phyloP scores from a whole-genome alignment of 2,113 vertebrate species.

The Pithys albifrons region DNA sequence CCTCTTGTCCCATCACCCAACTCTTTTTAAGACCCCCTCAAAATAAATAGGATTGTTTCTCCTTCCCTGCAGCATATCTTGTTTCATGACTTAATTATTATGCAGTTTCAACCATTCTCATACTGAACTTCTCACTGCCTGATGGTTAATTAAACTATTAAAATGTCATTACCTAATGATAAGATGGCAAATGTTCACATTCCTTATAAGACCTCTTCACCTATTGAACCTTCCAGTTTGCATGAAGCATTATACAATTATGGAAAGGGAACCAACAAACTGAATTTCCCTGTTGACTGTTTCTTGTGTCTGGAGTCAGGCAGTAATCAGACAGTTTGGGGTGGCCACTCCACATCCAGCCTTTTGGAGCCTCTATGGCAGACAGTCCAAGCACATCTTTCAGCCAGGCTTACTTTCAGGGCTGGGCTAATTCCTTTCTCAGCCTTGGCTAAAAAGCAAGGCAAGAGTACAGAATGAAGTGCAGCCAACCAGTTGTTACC shows the following conservation, averaged over 20 bases:
- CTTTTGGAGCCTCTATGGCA: background rate
- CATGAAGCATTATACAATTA: background rate
- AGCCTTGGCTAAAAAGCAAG: background rate
- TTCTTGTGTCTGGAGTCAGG: background rate
- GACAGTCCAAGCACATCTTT: background rate
- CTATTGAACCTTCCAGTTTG: constrained; percentile 10
- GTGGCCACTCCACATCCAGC: background rate
- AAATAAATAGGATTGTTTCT: constrained; percentile 3
- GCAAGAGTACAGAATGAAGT: background rate
- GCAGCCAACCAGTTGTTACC: background rate
- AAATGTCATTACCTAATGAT: constrained; percentile 52
- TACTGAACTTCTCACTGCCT: constrained; percentile 1
- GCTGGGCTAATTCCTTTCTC: background rate
- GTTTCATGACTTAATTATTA: constrained; percentile 18
- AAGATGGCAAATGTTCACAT: constrained; percentile 43
- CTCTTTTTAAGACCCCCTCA: background rate
- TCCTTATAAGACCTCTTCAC: constrained; percentile 28
- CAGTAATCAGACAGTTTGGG: background rate
- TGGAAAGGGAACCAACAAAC: background rate
- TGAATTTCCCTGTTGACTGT: background rate
- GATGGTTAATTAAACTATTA: constrained; percentile 58
- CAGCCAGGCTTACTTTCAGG: background rate
- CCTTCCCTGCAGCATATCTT: constrained; percentile 29
- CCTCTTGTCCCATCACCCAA: background rate
- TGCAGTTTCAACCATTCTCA: background rate